Percentiles rank a stretch among this genome's conserved stretches.
phyloP scores from a whole-genome alignment of 2,797 vertebrate genomes.

The Lutjanus argentimaculatus region DNA sequence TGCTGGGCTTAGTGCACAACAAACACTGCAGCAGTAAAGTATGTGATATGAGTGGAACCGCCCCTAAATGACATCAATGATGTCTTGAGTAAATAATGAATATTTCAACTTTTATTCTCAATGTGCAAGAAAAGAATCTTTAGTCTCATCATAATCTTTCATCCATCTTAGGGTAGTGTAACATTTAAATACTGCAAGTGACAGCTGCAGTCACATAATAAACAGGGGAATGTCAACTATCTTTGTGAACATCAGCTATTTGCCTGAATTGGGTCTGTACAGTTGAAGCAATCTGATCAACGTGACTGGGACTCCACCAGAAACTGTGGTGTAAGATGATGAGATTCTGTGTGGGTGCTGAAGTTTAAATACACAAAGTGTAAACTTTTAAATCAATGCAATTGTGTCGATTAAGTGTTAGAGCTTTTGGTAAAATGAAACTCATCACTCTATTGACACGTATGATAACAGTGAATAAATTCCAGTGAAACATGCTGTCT shows the following conservation, averaged over 20 bases:
- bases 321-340: neutral
- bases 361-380: neutral
- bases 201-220: neutral
- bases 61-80: slow-evolving; percentile 23
- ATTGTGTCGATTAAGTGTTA: no score
- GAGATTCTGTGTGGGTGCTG: neutral
- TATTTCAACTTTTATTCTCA: neutral
- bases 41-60: slow-evolving; percentile 12
- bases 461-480: no score
- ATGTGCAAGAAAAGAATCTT: neutral
- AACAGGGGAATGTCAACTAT: neutral
- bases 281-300: neutral
- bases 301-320: neutral
- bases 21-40: slow-evolving; percentile 40
- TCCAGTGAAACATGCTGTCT: no score
- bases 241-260: neutral
- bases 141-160: neutral
- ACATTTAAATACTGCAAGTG: neutral
- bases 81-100: slow-evolving; percentile 25
- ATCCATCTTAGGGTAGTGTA: neutral
- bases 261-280: neutral
- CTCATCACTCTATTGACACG: no score
- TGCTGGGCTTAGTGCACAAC: slow-evolving; percentile 17
- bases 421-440: no score
- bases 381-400: no score